Conservation (phyloP, 2,888 invertebrate genomes). For the Caenorhabditis sp. region DNA sequence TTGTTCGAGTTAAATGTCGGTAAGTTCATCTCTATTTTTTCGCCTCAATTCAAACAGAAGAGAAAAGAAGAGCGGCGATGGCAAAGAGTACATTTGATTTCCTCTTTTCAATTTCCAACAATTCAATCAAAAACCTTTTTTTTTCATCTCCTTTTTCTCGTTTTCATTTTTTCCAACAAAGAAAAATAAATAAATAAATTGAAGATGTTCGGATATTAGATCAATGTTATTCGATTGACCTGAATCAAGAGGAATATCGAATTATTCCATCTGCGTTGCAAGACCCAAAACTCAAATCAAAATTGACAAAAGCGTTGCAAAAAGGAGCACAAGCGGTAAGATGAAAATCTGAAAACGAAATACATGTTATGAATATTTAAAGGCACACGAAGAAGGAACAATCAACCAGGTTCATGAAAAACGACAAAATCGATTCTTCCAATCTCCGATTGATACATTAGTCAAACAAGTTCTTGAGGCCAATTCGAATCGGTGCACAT, state of each 20-base stretch:
- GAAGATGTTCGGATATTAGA: conserved; percentile 71
- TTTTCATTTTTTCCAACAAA: not conserved
- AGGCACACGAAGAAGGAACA: conserved; percentile 56
- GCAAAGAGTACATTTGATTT: not conserved
- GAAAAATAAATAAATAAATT: not conserved
- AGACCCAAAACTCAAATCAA: conserved; percentile 31
- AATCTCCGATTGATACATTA: conserved; percentile 49
- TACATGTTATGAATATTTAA: not conserved
- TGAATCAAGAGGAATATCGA: conserved; percentile 66
- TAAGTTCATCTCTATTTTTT: conserved; percentile 28
- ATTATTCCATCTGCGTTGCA: conserved; percentile 32
- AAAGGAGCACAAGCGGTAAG: conserved; percentile 52
- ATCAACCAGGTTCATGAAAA: conserved; percentile 56
- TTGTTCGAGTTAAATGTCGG: conserved; percentile 69
- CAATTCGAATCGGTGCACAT: conserved; percentile 33
- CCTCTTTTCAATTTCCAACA: conserved; percentile 4
- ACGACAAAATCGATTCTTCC: conserved; percentile 56
- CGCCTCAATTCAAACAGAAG: conserved; percentile 8
- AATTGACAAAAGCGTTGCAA: conserved; percentile 45
- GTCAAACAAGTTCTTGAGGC: conserved; percentile 32
- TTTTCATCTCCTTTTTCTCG: not conserved
- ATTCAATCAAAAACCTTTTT: not conserved
- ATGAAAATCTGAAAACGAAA: not conserved
- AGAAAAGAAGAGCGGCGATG: conserved; percentile 1
- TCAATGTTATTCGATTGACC: conserved; percentile 72